These are phyloP conservation scores for Limnephilus marmoratus DNA, from an alignment of 2,888 invertebrate genomes.

Conservation along the genomic window DNA sequence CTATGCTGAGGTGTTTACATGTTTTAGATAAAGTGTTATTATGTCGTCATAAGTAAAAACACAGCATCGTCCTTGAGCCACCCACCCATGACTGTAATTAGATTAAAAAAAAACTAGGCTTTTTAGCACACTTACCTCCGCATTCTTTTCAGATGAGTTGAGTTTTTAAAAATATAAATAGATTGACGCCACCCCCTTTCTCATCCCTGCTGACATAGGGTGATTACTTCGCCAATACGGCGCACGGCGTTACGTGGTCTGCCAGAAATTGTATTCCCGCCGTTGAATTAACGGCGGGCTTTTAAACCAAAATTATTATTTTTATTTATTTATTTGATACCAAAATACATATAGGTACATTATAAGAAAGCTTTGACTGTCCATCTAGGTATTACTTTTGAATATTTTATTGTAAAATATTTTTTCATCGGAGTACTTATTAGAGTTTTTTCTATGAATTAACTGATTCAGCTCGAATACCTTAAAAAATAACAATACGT, in stretches of 20 bases:
- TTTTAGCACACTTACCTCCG: neutral
- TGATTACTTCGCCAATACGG: neutral
- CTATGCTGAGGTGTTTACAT: too few relatives aligned
- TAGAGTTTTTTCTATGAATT: neutral
- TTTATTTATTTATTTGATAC: too few relatives aligned
- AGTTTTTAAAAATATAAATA: neutral
- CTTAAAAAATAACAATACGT: neutral
- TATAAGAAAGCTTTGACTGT: too few relatives aligned
- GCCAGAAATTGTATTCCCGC: neutral
- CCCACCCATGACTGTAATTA: too few relatives aligned
- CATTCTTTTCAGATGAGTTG: neutral
- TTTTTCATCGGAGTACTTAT: neutral
- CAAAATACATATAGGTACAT: too few relatives aligned
- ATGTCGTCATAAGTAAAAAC: too few relatives aligned
- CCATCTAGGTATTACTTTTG: too few relatives aligned
- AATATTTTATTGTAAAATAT: neutral
- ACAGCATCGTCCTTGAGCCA: too few relatives aligned
- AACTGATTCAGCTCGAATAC: neutral
- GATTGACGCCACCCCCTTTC: neutral
- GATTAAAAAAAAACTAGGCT: neutral
- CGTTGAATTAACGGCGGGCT: neutral
- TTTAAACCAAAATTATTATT: too few relatives aligned
- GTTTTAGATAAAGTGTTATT: too few relatives aligned
- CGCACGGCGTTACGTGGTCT: neutral
- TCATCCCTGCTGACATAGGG: neutral